Base-by-base conservation (phyloP, 1,140 invertebrate genomes). In the Megathymus violae region DNA sequence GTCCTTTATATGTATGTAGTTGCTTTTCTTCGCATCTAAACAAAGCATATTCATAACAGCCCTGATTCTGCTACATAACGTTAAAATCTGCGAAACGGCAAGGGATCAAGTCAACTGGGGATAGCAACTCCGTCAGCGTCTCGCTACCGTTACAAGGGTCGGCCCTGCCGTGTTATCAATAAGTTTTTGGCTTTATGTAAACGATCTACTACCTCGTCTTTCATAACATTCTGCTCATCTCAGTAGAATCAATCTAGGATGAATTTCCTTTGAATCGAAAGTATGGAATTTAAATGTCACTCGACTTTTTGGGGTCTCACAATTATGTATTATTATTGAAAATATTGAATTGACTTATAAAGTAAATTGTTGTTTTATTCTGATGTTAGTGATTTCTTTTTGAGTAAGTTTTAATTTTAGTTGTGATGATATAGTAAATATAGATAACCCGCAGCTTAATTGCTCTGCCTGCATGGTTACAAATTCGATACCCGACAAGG, bases 61-160 rank as follows among this genome's bases (percentile, higher is more conserved):
- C 25, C 52, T 16, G 40, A 56, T 31, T 56, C 41, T 40, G 17
- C 52, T 43, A 43, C 38, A 54, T 54, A 31, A 56, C 27, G 38
- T 56, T 40, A 44, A 22, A 43, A 56, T 43, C 38, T 56, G 43
- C 41, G 38, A 44, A 43, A 56, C 52, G 19, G 52, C 10, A 31
- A 56, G 52, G 40, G 52, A 56, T 56, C 19, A 56, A 38, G 40
- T 58, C 52, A 58, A 58, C 31, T 58, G 52, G 52, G 52, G 52
- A 40, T 44, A 41, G 36, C 40, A 43, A 54, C 51, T 38, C 51
- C 36, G 51, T 54, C 51, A 54, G 51, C 51, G 51, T 38, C 34
- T 54, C 41, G n/a, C 51, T 54, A 54, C 51, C 51, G 51, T 54
- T 54, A 54, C 51, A 15, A 54, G 51, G 51, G 51, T 54, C 51